Evolutionary conservation across 2,113 vertebrate genomes (phyloP).

Genomic region (Rattus rattus): DNA sequence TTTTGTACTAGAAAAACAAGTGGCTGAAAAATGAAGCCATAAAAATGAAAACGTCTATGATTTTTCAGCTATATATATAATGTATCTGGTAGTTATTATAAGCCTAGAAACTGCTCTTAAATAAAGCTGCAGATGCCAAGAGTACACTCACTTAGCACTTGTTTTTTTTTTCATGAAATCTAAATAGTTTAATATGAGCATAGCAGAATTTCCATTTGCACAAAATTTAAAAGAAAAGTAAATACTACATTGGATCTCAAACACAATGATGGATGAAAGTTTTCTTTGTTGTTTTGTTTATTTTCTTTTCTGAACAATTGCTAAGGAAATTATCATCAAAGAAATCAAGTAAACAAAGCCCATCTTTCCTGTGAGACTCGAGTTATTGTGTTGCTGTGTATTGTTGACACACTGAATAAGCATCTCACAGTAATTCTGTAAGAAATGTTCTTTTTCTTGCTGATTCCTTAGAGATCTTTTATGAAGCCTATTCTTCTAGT

Average conservation of each 20-base stretch:
- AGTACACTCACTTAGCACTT: neutral
- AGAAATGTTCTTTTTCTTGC: neutral
- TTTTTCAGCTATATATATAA: neutral
- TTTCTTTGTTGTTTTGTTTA: neutral
- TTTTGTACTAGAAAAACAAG: conserved; percentile 22
- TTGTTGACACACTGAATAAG: neutral
- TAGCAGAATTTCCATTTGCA: neutral
- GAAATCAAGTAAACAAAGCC: neutral
- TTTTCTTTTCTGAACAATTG: neutral
- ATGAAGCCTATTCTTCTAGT: neutral
- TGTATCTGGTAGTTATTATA: conserved; percentile 2
- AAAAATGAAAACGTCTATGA: conserved; percentile 18
- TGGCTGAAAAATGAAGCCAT: neutral
- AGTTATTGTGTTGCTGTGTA: neutral
- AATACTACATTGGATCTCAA: conserved; percentile 16
- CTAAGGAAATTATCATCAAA: conserved; percentile 27
- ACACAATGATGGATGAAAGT: neutral
- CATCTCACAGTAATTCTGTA: conserved; percentile 24
- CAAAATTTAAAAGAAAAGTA: conserved; percentile 11
- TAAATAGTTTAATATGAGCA: neutral
- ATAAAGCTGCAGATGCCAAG: neutral
- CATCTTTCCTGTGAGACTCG: neutral
- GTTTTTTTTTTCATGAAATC: neutral
- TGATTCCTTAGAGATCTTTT: neutral
- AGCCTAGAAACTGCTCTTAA: neutral